Base-by-base conservation (phyloP, 1,140 invertebrate genomes). In the Sitobion miscanthi region DNA sequence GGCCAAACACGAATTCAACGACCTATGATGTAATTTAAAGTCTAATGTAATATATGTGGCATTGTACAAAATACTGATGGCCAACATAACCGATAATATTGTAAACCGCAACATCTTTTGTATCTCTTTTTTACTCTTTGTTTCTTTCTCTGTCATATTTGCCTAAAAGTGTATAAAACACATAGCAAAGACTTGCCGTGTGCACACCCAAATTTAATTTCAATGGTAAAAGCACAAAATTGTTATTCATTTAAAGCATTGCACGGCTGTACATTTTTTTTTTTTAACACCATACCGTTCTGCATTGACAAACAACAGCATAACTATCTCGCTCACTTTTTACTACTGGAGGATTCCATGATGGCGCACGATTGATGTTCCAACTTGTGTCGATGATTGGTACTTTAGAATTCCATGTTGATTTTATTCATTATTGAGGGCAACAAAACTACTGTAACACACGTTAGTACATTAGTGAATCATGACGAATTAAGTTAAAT, bases 291-390 rank as follows among this genome's bases (percentile, higher is more conserved):
- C 0, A 2, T 30, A 47, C 4, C 11, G 45, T 85, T 45, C 14
- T n/a, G 0, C 17, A 14, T n/a, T 47, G 14, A 88, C 1, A 88
- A 1, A 35, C 2, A 52, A 35, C 2, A 88, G 21, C 49, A 20
- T 35, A 35, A 17, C 21, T 89, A 11, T 69, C 0, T 69, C 30
- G 3, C 49, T 89, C 54, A 89, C 87, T 89, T 89, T 89, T 89
- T 89, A 54, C 21, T 38, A 57, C 35, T 23, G n/a, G 87, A 54
- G n/a, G 87, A 54, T 89, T 89, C 87, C 87, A 89, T 89, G 49
- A 20, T 87, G 0, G 30, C 11, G 30, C 30, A 30, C 62, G 9
- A 69, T n/a, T 69, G 25, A n/a, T n/a, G 14, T 69, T 11, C 11
- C 3, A 4, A 14, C 5, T 69, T n/a, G 30, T 52, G 49, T 52